A percentile compares a stretch with the other conserved stretches of the same genome.
Conservation (phyloP, 2,113 vertebrate genomes). For the Anolis sagrei region DNA sequence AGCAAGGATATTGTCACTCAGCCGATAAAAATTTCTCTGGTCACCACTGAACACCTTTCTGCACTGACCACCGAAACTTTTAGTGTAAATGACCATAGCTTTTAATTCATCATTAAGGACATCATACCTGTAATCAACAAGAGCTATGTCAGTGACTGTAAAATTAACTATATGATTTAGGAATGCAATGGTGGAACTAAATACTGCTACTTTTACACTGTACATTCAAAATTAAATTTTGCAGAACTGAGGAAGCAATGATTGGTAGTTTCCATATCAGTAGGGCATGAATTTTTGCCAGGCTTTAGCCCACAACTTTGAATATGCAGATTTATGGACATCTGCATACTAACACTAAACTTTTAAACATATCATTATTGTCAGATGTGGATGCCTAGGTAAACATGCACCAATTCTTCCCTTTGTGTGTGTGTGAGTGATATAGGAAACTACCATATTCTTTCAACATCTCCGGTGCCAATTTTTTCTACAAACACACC, state of each 20-base stretch:
- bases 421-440: too few relatives aligned
- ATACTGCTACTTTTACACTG: background rate
- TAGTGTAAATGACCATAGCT: constrained; percentile 86
- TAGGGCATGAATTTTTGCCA: too few relatives aligned
- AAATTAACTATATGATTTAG: background rate
- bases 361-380: too few relatives aligned
- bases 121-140: constrained; percentile 76
- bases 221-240: constrained; percentile 3
- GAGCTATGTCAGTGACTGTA: background rate
- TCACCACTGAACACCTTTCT: constrained; percentile 88
- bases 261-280: too few relatives aligned
- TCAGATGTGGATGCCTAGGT: too few relatives aligned
- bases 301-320: too few relatives aligned
- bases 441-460: too few relatives aligned
- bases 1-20: constrained; percentile 87
- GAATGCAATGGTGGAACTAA: constrained; percentile 4
- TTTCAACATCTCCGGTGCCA: too few relatives aligned
- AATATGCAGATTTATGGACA: too few relatives aligned
- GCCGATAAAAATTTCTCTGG: constrained; percentile 77
- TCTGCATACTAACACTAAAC: too few relatives aligned
- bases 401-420: too few relatives aligned
- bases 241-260: background rate
- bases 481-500: too few relatives aligned
- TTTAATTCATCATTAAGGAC: constrained; percentile 78
- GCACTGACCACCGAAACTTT: constrained; percentile 90